Conservation (phyloP, 2,113 vertebrate species). For the Anhinga anhinga region DNA sequence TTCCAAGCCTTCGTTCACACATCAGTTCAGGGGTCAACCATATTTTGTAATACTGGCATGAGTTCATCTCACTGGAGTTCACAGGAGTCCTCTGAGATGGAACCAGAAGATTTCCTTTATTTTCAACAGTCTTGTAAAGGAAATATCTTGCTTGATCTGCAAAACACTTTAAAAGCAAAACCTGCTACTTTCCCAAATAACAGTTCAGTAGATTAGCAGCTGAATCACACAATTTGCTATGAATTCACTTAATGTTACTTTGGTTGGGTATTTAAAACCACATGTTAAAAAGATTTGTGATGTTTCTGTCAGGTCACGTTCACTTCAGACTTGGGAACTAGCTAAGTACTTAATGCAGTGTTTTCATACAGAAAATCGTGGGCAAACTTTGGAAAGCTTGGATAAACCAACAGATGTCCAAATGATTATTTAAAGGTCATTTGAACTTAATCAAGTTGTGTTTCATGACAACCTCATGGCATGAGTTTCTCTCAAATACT, state of each 20-base stretch:
- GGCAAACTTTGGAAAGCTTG: neutral
- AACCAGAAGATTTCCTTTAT: neutral
- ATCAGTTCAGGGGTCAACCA: neutral
- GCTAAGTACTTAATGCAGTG: neutral
- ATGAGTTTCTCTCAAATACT: neutral
- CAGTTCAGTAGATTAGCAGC: neutral
- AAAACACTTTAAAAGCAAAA: neutral
- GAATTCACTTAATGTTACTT: neutral
- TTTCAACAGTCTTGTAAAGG: neutral
- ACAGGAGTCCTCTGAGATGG: neutral
- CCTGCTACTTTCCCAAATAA: neutral
- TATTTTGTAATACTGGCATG: neutral
- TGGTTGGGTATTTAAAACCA: neutral
- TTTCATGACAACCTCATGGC: neutral
- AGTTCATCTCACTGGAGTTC: neutral
- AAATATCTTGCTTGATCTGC: neutral
- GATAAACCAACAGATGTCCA: slow-evolving; percentile 1
- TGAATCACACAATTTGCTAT: neutral
- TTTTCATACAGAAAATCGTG: slow-evolving; percentile 4
- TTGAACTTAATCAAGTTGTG: neutral
- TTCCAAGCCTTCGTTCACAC: neutral
- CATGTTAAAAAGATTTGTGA: neutral
- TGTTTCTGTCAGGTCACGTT: neutral
- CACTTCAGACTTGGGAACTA: neutral
- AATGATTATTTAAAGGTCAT: slow-evolving; percentile 22